These are phyloP conservation scores for Turnix velox DNA, from an alignment of 2,113 vertebrate genomes.

Conservation along the genomic window DNA sequence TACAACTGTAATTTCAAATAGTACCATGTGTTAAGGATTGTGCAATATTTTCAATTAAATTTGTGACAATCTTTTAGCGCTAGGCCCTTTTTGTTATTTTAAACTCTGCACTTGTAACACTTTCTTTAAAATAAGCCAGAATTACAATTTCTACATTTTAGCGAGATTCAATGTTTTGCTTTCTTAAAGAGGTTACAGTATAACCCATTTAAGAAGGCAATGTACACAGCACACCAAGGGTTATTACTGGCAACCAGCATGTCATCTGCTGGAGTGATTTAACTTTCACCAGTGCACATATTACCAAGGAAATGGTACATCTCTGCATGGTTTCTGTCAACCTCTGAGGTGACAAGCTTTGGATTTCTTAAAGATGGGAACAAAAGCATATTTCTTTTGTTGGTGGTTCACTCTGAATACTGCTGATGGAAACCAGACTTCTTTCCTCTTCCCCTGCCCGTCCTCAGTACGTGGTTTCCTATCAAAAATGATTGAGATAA, in stretches of 20 bases:
- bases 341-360: neutral
- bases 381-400: neutral
- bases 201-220: fast-evolving
- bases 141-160: neutral
- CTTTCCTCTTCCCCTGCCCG: neutral
- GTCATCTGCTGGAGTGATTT: neutral
- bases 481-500: neutral
- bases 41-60: neutral
- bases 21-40: neutral
- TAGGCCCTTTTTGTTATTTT: neutral
- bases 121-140: neutral
- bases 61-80: neutral
- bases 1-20: neutral
- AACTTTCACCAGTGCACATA: neutral
- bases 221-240: neutral
- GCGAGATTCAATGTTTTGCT: neutral
- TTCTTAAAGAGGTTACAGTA: neutral
- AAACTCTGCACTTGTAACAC: neutral
- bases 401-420: neutral
- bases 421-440: neutral
- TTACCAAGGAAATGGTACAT: neutral
- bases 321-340: neutral
- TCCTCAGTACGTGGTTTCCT: neutral
- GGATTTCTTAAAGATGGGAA: neutral
- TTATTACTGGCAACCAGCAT: neutral